Evolutionary conservation across 2,888 invertebrate species (phyloP).

Genomic region (Cheilosia vernalis): DNA sequence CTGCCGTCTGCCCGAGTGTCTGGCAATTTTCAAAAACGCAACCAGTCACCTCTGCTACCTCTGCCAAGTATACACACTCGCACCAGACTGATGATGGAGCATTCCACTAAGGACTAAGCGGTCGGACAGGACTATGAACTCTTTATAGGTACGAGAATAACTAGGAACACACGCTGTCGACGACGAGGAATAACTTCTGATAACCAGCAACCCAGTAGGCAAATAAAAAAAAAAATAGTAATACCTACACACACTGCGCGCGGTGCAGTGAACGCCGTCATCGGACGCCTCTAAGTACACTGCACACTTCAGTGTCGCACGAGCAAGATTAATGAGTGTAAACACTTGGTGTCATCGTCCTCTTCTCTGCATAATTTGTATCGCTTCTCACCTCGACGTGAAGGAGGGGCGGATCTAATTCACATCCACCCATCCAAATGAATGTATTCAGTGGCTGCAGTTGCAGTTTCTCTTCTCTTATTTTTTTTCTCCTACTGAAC

Average conservation of each 20-base stretch:
- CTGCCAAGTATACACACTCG: not conserved
- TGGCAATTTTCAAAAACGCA: conserved; percentile 72
- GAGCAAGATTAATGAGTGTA: conserved; percentile 70
- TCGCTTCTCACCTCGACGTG: conserved; percentile 54
- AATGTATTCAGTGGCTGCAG: conserved; percentile 51
- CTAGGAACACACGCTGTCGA: conserved; percentile 41
- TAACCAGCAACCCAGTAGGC: conserved; percentile 34
- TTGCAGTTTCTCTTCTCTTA: conserved; percentile 22
- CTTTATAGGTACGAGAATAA: conserved; percentile 17
- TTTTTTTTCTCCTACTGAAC: not conserved
- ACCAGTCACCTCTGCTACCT: conserved; percentile 36
- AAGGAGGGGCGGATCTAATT: conserved; percentile 32
- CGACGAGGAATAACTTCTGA: conserved; percentile 51
- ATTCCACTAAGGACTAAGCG: conserved; percentile 45
- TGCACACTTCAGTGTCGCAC: conserved; percentile 43
- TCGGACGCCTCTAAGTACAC: conserved; percentile 54
- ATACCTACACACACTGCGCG: conserved; percentile 13
- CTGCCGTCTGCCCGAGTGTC: conserved; percentile 73
- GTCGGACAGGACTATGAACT: conserved; percentile 61
- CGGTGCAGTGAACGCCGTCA: conserved; percentile 53
- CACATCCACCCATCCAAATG: conserved; percentile 36
- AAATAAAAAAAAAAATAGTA: conserved; percentile 32
- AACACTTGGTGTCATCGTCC: conserved; percentile 68
- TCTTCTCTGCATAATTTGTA: conserved; percentile 68
- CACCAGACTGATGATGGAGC: conserved; percentile 21